Conservation (phyloP, 2,888 invertebrate genomes). For the Arge pagana region DNA sequence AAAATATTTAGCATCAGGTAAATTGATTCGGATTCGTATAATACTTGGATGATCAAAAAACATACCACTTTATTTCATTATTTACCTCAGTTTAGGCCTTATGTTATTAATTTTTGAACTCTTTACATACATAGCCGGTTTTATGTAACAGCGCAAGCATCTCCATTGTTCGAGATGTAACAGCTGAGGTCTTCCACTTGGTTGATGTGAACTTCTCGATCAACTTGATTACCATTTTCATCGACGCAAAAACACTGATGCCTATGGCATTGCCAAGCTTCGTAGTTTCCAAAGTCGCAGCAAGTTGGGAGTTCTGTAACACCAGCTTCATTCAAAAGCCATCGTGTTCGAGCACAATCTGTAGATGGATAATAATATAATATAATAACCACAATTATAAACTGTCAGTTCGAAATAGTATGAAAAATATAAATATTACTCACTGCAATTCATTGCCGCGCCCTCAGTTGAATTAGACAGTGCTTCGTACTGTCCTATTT, state of each 20-base stretch:
- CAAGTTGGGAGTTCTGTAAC: slow-evolving; percentile 63
- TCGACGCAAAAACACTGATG: slow-evolving; percentile 70
- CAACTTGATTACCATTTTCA: slow-evolving; percentile 63
- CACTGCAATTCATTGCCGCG: slow-evolving; percentile 66
- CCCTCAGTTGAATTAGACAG: slow-evolving; percentile 54
- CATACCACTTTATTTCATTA: too few species aligned
- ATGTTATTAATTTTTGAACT: too few species aligned
- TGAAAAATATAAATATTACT: slow-evolving; percentile 48
- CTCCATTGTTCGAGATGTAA: slow-evolving; percentile 28
- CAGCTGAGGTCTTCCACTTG: slow-evolving; percentile 30
- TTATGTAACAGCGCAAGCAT: slow-evolving; percentile 23
- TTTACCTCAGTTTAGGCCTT: too few species aligned
- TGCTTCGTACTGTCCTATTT: slow-evolving; percentile 62
- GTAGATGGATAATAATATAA: slow-evolving; percentile 37
- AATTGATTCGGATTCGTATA: too few species aligned
- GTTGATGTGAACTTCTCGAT: slow-evolving; percentile 50
- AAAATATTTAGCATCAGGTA: too few species aligned
- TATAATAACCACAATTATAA: neutral
- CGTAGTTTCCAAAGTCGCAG: slow-evolving; percentile 68
- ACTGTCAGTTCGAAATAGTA: neutral
- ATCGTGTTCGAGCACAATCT: slow-evolving; percentile 68
- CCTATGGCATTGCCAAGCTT: slow-evolving; percentile 65
- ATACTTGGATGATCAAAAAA: too few species aligned
- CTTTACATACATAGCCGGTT: neutral
- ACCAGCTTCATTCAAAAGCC: slow-evolving; percentile 55